These are phyloP conservation scores for Myrmecophaga tridactyla DNA, from an alignment of 2,113 vertebrate genomes.

Conservation along the genomic window DNA sequence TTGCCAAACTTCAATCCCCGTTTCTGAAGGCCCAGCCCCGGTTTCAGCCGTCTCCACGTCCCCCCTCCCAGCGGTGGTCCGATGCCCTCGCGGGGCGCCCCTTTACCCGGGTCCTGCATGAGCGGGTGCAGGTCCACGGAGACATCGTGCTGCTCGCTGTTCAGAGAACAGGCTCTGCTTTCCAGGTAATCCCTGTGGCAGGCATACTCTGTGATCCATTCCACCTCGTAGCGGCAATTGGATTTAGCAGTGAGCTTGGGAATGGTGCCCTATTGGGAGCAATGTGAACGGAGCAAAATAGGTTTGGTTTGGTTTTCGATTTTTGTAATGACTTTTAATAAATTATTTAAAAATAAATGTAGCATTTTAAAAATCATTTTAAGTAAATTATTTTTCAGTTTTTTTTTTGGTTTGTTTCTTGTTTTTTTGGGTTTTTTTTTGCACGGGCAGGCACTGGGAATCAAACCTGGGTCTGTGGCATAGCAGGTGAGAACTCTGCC, in stretches of 20 bases:
- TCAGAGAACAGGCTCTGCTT: constrained; percentile 88
- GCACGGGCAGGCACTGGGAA: too few relatives aligned
- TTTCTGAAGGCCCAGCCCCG: background rate
- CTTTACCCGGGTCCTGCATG: constrained; percentile 80
- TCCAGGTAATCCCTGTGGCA: constrained; percentile 96
- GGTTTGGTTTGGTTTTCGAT: too few relatives aligned
- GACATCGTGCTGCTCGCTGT: constrained; percentile 89
- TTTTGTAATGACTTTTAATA: too few relatives aligned
- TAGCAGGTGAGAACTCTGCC: too few relatives aligned
- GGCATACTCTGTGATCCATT: constrained; percentile 96
- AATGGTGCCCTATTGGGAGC: constrained; percentile 84
- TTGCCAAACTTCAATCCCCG: background rate
- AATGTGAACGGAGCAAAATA: background rate
- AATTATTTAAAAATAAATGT: too few relatives aligned
- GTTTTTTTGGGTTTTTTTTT: too few relatives aligned
- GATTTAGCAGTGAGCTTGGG: constrained; percentile 90
- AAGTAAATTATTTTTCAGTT: too few relatives aligned
- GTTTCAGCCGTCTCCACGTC: background rate
- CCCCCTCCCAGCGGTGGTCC: too few relatives aligned
- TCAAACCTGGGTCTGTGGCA: too few relatives aligned
- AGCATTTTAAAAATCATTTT: too few relatives aligned
- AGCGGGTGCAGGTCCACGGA: constrained; percentile 91
- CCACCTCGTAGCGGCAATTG: constrained; percentile 94
- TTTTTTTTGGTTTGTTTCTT: too few relatives aligned
- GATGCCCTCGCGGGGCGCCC: too few relatives aligned